These are phyloP conservation scores for Argyrosomus japonicus DNA, from an alignment of 2,113 vertebrate genomes.

Conservation along the genomic window DNA sequence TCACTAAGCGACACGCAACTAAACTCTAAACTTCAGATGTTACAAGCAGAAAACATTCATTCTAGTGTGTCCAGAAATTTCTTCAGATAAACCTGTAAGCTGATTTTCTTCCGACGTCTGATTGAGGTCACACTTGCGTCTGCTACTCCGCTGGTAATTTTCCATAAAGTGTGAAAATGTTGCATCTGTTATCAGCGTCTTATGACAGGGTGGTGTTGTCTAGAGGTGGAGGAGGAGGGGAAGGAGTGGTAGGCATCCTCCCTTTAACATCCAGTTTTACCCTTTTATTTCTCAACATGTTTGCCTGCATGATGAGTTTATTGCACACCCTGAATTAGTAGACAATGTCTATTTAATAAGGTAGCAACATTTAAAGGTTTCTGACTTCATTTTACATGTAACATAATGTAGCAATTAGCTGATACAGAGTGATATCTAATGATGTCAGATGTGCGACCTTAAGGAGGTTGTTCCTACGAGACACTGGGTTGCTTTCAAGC, in stretches of 20 bases:
- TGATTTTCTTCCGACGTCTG: background rate
- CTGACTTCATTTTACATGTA: background rate
- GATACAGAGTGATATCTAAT: background rate
- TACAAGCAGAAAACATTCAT: too few species aligned
- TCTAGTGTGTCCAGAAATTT: too few species aligned
- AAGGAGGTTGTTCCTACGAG: too few species aligned
- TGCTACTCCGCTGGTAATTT: constrained; percentile 35
- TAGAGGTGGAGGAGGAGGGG: background rate
- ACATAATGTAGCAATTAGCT: background rate
- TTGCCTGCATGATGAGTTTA: background rate
- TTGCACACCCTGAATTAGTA: too few species aligned
- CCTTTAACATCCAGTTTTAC: background rate
- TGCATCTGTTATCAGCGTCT: constrained; percentile 13
- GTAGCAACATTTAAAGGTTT: background rate
- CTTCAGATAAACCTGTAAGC: background rate
- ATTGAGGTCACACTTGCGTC: background rate
- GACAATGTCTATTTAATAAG: background rate
- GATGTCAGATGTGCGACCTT: too few species aligned
- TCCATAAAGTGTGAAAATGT: constrained; percentile 22
- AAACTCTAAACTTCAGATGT: too few species aligned
- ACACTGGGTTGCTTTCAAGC: too few species aligned
- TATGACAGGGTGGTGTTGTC: background rate
- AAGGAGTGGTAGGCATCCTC: background rate
- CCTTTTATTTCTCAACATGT: background rate
- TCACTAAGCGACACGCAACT: background rate